These are phyloP conservation scores for Dermatophagoides farinae DNA, from an alignment of 1,140 invertebrate genomes.

Conservation along the genomic window DNA sequence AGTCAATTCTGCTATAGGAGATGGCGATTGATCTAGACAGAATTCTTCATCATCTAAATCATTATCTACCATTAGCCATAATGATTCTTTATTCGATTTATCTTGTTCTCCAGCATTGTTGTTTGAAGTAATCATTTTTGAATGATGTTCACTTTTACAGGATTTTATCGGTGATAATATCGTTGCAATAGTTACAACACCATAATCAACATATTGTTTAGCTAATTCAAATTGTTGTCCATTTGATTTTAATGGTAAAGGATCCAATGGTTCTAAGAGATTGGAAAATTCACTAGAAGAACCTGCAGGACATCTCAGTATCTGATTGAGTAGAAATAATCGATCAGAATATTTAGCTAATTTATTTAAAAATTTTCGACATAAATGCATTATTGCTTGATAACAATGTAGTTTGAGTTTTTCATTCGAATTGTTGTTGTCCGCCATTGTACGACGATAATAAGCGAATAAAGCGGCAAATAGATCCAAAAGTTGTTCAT, in stretches of 20 bases:
- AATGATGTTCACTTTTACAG: not conserved
- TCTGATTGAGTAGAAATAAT: conserved; percentile 15
- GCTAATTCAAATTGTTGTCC: not conserved
- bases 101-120: not conserved
- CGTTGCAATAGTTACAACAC: conserved; percentile 8
- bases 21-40: not conserved
- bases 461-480: conserved; percentile 7
- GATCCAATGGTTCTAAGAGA: conserved; percentile 11
- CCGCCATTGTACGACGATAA: not conserved
- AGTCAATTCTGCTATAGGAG: not conserved
- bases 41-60: conserved; percentile 10
- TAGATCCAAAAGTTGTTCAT: not conserved
- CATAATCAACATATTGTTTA: conserved; percentile 8
- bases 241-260: not conserved
- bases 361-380: not conserved
- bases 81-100: not conserved
- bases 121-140: no score
- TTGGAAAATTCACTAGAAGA: not conserved
- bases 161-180: conserved; percentile 11
- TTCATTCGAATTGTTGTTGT: not conserved
- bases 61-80: not conserved
- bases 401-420: conserved; percentile 2
- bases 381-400: not conserved
- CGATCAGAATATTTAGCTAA: not conserved
- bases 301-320: conserved; percentile 14